These are phyloP conservation scores for Philonicus albiceps DNA, from an alignment of 2,888 invertebrate species.

Conservation along the genomic window DNA sequence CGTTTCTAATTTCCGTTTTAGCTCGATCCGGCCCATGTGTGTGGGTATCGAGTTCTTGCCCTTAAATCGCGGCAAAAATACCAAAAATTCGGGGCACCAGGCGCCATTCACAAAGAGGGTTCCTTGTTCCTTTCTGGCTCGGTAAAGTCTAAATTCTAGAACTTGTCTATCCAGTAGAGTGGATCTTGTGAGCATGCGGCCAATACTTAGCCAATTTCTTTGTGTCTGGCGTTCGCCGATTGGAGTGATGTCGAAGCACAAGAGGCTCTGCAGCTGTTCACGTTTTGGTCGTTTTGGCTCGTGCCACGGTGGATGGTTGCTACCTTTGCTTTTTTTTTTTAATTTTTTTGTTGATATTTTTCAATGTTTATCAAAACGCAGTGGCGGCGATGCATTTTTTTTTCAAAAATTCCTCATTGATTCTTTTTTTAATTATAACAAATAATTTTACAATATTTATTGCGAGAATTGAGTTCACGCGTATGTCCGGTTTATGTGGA, in stretches of 20 bases:
- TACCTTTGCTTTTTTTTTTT: background rate
- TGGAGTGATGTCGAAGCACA: constrained; percentile 5
- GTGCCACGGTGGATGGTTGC: constrained; percentile 4
- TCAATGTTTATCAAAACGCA: background rate
- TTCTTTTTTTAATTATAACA: too few species aligned
- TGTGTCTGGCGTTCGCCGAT: background rate
- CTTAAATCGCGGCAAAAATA: background rate
- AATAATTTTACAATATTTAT: too few species aligned
- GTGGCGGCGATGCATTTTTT: background rate
- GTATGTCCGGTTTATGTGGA: too few species aligned
- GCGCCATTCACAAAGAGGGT: constrained; percentile 14
- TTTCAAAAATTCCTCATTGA: background rate
- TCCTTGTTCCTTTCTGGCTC: background rate
- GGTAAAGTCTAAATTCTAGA: background rate
- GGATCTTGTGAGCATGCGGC: background rate
- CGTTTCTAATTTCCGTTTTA: background rate
- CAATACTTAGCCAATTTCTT: background rate
- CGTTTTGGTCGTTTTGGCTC: constrained; percentile 32
- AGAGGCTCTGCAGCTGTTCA: constrained; percentile 1
- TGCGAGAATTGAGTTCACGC: too few species aligned
- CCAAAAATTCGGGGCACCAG: background rate
- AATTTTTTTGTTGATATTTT: background rate
- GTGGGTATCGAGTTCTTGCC: background rate
- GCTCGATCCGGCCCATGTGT: background rate
- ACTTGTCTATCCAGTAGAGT: background rate